These are phyloP conservation scores for Ageneiosus marmoratus DNA, from an alignment of 2,113 vertebrate genomes.

Conservation along the genomic window DNA sequence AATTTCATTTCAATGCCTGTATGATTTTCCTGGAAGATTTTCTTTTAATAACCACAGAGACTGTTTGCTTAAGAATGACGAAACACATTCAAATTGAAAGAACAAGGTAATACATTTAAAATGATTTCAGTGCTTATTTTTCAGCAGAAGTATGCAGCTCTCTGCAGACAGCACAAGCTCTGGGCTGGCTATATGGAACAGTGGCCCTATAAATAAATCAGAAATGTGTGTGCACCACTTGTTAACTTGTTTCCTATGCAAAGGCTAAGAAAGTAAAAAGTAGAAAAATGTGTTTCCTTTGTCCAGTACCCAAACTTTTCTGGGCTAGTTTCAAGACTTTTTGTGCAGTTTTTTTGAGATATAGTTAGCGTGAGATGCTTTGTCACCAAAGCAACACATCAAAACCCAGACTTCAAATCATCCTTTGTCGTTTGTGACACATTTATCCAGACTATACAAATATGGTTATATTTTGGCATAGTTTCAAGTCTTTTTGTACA, in stretches of 20 bases:
- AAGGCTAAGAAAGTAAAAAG: neutral
- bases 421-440: conserved; percentile 49
- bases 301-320: neutral
- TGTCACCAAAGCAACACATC: conserved; percentile 70
- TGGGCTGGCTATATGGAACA: neutral
- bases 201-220: neutral
- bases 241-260: neutral
- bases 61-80: neutral
- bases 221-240: neutral
- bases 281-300: neutral
- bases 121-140: neutral
- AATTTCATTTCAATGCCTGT: neutral
- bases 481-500: neutral
- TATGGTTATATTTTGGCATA: conserved; percentile 34
- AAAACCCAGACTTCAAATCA: conserved; percentile 37
- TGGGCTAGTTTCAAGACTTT: too few relatives aligned
- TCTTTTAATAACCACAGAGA: neutral
- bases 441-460: conserved; percentile 57
- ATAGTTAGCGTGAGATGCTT: conserved; percentile 6
- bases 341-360: neutral
- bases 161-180: neutral
- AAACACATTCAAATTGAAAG: neutral
- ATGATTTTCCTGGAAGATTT: neutral
- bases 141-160: neutral
- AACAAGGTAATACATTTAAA: neutral